Evolutionary conservation across 2,888 invertebrate species (phyloP).

Genomic region (Athalia circularis): DNA sequence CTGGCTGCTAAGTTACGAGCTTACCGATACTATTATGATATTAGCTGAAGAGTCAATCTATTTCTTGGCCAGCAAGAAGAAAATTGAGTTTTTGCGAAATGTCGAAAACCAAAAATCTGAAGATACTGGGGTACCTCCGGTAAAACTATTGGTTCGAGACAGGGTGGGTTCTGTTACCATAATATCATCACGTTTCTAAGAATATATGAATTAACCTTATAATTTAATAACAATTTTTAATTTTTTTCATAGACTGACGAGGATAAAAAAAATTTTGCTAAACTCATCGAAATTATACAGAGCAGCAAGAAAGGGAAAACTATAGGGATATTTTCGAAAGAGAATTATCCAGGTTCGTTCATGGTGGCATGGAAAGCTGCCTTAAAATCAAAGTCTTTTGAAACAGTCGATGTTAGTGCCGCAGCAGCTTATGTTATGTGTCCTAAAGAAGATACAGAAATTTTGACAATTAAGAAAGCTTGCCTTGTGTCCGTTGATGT

Average conservation of each 20-base stretch:
- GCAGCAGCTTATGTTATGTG: constrained; percentile 92
- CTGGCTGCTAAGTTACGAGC: constrained; percentile 97
- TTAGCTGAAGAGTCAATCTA: constrained; percentile 90
- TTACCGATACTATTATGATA: constrained; percentile 96
- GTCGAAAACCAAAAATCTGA: constrained; percentile 88
- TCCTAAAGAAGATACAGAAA: constrained; percentile 95
- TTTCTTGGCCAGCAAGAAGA: constrained; percentile 97
- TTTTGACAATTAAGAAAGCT: constrained; percentile 93
- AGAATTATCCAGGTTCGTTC: constrained; percentile 95
- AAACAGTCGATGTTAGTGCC: constrained; percentile 90
- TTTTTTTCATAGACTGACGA: constrained; percentile 83
- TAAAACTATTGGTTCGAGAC: constrained; percentile 92
- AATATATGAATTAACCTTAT: constrained; percentile 16
- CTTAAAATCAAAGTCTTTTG: constrained; percentile 86
- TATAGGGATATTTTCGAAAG: constrained; percentile 93
- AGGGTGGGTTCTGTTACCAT: constrained; percentile 79
- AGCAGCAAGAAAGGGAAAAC: constrained; percentile 92
- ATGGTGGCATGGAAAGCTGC: constrained; percentile 92
- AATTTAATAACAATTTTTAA: constrained; percentile 46
- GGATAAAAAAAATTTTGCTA: constrained; percentile 87
- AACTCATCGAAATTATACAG: constrained; percentile 87
- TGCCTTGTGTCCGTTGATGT: constrained; percentile 95
- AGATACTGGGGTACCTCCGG: constrained; percentile 87
- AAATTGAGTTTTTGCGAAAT: constrained; percentile 93
- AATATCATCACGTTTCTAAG: background rate